phyloP scores from a whole-genome alignment of 2,797 vertebrate species.

The Rhinogobio ventralis region DNA sequence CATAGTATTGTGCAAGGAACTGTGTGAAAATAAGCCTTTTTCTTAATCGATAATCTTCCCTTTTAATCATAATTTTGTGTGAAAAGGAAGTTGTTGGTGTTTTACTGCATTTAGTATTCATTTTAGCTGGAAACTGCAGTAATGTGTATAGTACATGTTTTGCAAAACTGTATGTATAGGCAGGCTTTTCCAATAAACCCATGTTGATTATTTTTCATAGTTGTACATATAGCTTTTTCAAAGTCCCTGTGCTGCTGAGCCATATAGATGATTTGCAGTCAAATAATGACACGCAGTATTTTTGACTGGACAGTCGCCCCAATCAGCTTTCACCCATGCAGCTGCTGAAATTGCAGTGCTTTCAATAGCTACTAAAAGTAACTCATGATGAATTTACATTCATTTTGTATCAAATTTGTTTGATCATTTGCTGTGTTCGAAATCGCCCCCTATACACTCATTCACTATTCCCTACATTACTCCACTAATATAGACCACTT shows the following conservation, averaged over 20 bases:
- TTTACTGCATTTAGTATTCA: background rate
- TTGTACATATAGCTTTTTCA: background rate
- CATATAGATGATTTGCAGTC: slow-evolving; percentile 9
- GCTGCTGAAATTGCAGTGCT: slow-evolving; percentile 1
- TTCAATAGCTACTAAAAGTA: background rate
- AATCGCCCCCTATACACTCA: no score
- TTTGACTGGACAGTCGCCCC: background rate
- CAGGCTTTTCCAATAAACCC: background rate
- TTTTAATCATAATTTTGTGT: background rate
- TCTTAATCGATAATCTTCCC: fast-evolving
- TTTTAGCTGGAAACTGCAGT: background rate
- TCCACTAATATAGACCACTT: no score
- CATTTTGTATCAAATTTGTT: background rate
- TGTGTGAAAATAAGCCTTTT: background rate
- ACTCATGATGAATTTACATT: no score
- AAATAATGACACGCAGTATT: slow-evolving; percentile 25
- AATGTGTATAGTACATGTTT: background rate
- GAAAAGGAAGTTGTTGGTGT: background rate
- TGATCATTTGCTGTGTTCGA: no score
- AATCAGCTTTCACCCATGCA: slow-evolving; percentile 21
- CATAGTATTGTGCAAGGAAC: background rate
- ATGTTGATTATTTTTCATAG: background rate
- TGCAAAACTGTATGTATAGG: background rate
- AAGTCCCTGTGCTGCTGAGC: background rate
- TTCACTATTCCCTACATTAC: no score